Evolutionary conservation across 30 jellyfish, hydroid and myxozoan species (phyloP).

Genomic region (Calvadosia cruxmelitensis): DNA sequence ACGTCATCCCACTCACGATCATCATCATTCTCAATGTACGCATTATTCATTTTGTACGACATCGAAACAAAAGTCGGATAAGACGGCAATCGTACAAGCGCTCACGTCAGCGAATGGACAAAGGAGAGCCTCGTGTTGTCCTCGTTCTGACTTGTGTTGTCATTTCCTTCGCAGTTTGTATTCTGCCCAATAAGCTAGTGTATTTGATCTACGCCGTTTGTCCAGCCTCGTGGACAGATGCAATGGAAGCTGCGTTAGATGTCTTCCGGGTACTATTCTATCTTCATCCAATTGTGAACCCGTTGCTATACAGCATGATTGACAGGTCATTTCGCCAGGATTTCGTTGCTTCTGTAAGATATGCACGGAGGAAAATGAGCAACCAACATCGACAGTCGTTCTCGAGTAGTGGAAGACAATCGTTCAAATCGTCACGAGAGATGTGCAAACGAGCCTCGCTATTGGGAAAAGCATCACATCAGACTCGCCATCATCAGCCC

Average conservation of each 20-base stretch:
- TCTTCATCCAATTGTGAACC: neutral
- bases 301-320: neutral
- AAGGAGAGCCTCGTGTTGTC: neutral
- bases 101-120: neutral
- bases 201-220: neutral
- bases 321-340: neutral
- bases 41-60: neutral
- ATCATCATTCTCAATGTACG: neutral
- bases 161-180: neutral
- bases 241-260: neutral
- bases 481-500: too few species aligned
- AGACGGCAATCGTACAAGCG: neutral
- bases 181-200: neutral
- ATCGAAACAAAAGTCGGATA: neutral
- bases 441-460: too few species aligned
- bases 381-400: neutral
- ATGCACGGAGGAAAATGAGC: neutral
- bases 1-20: neutral
- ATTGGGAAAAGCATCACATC: too few species aligned
- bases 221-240: neutral
- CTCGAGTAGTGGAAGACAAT: neutral
- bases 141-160: neutral
- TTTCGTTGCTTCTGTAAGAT: neutral
- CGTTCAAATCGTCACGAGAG: too few species aligned
- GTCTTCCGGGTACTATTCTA: neutral